Base-by-base conservation (phyloP, 2,888 invertebrate genomes). In the Atethmia centrago region DNA sequence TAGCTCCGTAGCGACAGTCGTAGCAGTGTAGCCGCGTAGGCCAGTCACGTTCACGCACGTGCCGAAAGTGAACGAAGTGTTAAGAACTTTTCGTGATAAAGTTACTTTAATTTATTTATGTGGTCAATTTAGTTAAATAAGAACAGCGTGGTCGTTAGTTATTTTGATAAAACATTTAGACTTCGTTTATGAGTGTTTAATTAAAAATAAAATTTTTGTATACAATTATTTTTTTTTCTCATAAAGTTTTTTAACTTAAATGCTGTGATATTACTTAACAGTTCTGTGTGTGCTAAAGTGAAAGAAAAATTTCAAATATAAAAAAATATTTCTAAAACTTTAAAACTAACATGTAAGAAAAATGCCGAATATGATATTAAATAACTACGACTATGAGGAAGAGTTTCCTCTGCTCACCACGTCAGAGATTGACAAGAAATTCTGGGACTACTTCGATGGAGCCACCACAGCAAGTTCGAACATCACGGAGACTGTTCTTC, bases 391-490 rank as follows among this genome's bases (percentile, higher is more conserved):
- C 10, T 85, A 88, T 28, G 83, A 80, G 7, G 86, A 87, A 4
- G 81, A 77, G 0, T 16, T 56, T 0, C 42, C 65, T 10, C 82
- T 85, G 61, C 73, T 79, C 14, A 85, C 86, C 4, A 90, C 92
- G 0, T 87, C 89, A 0, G 89, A 86, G 5, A 86, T 93, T 1
- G 93, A 94, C 72, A 89, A 85, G 36, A 85, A 91, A 56, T 94
- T 95, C 72, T 95, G 94, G 94, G 95, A 95, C 9, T 95, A 95
- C 77, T 95, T 95, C 45, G 95, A 95, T 16, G 85, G 77, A 2
- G 79, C 84, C 28, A 85, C 84, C 0, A 88, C 88, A 1, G 58
- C 80, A 1, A 89, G 85, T 42, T 84, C 84, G 1, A 77, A 84
- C 9, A 80, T 78, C 5, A 76, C 79, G 5, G 91, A 90, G 31